phyloP scores from a whole-genome alignment of 2,113 vertebrate genomes.

The Thymallus thymallus region DNA sequence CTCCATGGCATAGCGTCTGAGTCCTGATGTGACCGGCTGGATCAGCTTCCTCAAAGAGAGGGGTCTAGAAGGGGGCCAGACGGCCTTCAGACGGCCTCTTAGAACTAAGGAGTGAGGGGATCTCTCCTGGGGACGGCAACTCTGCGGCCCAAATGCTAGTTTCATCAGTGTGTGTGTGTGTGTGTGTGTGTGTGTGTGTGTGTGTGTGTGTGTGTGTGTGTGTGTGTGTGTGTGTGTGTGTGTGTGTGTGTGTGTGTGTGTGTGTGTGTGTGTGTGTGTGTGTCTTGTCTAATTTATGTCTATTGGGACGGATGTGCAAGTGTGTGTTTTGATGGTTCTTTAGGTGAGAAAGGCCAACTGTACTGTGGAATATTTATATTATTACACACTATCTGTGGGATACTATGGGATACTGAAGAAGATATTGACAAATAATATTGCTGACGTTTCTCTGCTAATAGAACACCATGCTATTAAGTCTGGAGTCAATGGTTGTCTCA shows the following conservation, averaged over 20 bases:
- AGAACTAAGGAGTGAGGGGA: neutral
- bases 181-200: neutral
- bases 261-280: conserved; percentile 5
- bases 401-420: too few species aligned
- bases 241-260: conserved; percentile 6
- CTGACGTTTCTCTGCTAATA: too few species aligned
- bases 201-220: neutral
- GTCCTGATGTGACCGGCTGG: neutral
- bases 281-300: neutral
- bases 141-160: neutral
- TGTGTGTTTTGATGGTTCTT: neutral
- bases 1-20: neutral
- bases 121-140: neutral
- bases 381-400: too few species aligned
- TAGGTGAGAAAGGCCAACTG: too few species aligned
- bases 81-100: neutral
- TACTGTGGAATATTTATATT: too few species aligned
- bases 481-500: neutral
- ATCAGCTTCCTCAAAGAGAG: neutral
- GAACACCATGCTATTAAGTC: neutral
- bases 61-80: neutral
- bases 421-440: too few species aligned
- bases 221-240: conserved; percentile 1
- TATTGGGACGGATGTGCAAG: neutral
- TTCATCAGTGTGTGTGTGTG: conserved; percentile 6